These are phyloP conservation scores for Eulemur macaco DNA, from an alignment of 2,113 vertebrate species.

Conservation along the genomic window DNA sequence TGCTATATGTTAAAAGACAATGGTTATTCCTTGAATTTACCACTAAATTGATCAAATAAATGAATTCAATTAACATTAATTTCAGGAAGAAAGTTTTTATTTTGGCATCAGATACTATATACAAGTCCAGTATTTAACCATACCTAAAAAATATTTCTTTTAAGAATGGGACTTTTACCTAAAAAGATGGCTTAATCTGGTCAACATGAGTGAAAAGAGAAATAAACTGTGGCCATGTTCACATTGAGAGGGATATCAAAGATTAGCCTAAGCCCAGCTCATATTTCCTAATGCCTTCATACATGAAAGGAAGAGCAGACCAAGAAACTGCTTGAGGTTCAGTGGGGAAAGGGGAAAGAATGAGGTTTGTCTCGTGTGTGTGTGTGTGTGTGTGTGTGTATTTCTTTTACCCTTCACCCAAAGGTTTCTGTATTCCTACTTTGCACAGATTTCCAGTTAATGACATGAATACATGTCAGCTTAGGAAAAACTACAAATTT, in stretches of 20 bases:
- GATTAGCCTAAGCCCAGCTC: constrained; percentile 21
- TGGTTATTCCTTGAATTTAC: constrained; percentile 20
- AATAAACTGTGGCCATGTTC: constrained; percentile 1
- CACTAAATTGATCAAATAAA: constrained; percentile 18
- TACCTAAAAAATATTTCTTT: background rate
- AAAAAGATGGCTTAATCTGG: constrained; percentile 6
- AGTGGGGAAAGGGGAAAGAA: background rate
- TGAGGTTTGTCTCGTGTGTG: background rate
- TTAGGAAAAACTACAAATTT: constrained; percentile 48
- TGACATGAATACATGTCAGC: background rate
- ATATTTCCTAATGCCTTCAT: background rate
- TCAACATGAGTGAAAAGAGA: constrained; percentile 35
- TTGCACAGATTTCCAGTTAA: constrained; percentile 38
- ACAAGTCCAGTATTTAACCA: background rate
- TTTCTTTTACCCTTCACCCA: background rate
- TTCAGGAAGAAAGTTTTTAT: background rate
- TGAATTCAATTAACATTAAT: constrained; percentile 29
- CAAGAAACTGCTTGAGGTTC: constrained; percentile 47
- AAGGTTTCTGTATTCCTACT: constrained; percentile 19
- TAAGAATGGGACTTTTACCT: constrained; percentile 32
- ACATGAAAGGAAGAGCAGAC: background rate
- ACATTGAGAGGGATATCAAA: background rate
- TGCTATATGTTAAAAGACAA: background rate
- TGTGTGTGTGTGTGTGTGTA: background rate
- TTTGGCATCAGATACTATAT: constrained; percentile 19